Conservation (phyloP, 92 coral and sea anemone species). For the Palythoa grandis region DNA sequence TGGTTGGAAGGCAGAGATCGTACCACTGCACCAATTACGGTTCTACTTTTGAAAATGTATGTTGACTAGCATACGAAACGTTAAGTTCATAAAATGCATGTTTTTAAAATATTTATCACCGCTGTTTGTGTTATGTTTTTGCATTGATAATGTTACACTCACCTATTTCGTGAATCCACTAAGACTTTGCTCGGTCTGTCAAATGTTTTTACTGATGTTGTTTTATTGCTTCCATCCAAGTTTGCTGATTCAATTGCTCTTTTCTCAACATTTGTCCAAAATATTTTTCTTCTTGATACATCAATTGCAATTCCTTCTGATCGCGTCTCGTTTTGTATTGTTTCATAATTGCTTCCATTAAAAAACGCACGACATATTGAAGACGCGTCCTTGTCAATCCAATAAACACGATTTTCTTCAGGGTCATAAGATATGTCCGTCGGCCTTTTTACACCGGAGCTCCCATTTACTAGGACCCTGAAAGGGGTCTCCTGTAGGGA, state of each 20-base stretch:
- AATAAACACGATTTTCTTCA: constrained; percentile 14
- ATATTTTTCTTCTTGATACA: background rate
- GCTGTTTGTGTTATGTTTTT: too few species aligned
- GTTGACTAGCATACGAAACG: too few species aligned
- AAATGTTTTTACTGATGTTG: background rate
- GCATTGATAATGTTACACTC: background rate
- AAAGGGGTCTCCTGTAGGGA: background rate
- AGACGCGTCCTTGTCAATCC: background rate
- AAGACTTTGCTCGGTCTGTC: background rate
- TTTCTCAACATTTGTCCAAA: constrained; percentile 22
- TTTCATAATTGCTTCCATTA: constrained; percentile 11
- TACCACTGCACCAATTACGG: too few species aligned
- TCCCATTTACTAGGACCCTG: background rate
- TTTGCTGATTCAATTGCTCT: background rate
- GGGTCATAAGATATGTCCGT: constrained; percentile 22
- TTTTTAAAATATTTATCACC: too few species aligned
- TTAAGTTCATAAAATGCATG: too few species aligned
- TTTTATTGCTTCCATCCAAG: constrained; percentile 27
- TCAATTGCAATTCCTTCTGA: constrained; percentile 24
- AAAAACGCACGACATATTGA: constrained; percentile 18
- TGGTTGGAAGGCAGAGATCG: too few species aligned
- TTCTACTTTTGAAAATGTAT: too few species aligned
- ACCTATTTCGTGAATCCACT: constrained; percentile 13
- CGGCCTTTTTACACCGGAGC: background rate
- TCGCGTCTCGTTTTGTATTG: background rate